These are phyloP conservation scores for Calliphora vicina DNA, from an alignment of 1,140 invertebrate genomes.

Conservation along the genomic window DNA sequence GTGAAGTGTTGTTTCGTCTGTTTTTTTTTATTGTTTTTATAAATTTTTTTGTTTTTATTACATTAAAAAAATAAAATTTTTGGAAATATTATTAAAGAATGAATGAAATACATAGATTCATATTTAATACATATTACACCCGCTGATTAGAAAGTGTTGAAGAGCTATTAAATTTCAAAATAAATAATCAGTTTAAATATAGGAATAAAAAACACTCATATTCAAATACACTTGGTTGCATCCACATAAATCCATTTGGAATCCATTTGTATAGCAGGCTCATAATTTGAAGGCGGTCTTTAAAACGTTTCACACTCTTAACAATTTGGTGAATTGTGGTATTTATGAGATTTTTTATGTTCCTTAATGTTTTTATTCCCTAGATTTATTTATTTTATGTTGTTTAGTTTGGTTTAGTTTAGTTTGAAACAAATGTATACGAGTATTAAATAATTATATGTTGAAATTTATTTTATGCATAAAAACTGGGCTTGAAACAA, in stretches of 20 bases:
- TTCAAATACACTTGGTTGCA: background rate
- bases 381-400: too few relatives aligned
- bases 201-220: background rate
- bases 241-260: too few relatives aligned
- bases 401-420: too few relatives aligned
- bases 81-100: background rate
- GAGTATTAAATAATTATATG: too few relatives aligned
- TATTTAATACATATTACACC: background rate
- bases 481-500: background rate
- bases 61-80: background rate
- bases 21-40: background rate
- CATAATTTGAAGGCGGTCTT: background rate
- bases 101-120: background rate
- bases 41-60: background rate
- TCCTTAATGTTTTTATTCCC: background rate
- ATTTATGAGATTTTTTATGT: background rate
- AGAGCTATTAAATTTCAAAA: conserved; percentile 2
- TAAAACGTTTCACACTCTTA: background rate
- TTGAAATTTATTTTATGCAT: too few relatives aligned
- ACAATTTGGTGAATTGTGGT: background rate
- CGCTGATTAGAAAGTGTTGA: background rate
- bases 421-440: too few relatives aligned
- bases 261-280: background rate
- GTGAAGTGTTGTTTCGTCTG: background rate
- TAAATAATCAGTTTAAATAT: background rate